phyloP scores from a whole-genome alignment of 1,140 invertebrate species.

The Melanaphis sacchari region DNA sequence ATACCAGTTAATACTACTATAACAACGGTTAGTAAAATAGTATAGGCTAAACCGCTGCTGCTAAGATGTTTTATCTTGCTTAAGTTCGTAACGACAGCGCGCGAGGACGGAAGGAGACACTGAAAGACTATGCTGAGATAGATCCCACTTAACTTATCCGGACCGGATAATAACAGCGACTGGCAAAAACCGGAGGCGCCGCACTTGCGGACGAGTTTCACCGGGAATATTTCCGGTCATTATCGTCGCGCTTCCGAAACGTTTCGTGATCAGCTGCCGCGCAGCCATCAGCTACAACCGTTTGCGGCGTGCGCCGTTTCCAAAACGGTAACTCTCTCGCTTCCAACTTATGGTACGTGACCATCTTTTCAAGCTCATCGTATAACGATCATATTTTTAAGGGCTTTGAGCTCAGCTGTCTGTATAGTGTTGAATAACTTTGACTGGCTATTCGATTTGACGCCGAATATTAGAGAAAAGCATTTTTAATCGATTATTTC shows the following conservation, averaged over 20 bases:
- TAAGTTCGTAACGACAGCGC: not conserved
- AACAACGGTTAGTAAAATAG: not conserved
- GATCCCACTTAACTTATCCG: constrained; percentile 7
- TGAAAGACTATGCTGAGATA: not conserved
- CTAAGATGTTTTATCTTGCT: constrained; percentile 30
- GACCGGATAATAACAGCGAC: not conserved
- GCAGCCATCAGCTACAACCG: not conserved
- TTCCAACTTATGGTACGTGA: not conserved
- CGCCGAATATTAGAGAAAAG: too few species aligned
- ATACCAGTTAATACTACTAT: not conserved
- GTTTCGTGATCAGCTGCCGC: not conserved
- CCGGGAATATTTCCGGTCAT: constrained; percentile 27
- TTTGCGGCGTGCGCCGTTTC: not conserved
- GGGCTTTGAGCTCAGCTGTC: too few species aligned
- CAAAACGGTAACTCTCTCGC: not conserved
- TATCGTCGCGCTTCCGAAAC: not conserved
- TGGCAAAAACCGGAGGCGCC: not conserved
- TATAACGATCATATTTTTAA: not conserved
- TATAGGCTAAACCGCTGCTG: not conserved
- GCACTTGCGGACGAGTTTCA: not conserved
- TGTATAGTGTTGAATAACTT: not conserved
- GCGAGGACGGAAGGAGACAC: not conserved
- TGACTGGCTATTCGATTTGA: not conserved
- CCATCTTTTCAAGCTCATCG: too few species aligned
- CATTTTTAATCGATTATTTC: not conserved